Percentiles rank a stretch among this genome's conserved stretches.
Evolutionary conservation across 2,888 invertebrate species (phyloP).

Genomic region (Agrotis puta): DNA sequence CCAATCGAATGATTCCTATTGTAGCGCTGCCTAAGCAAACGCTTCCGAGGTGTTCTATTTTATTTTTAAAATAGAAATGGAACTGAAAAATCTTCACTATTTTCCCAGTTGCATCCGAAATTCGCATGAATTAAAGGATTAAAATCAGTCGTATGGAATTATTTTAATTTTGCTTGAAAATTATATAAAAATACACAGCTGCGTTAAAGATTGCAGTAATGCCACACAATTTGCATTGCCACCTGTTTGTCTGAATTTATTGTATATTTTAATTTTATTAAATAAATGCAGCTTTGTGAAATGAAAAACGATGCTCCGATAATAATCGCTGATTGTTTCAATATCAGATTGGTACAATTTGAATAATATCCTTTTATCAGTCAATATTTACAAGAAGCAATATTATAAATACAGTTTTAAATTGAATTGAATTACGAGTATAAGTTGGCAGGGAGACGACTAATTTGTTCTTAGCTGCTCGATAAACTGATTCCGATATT

Average conservation of each 20-base stretch:
- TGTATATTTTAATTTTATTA: conserved; percentile 25
- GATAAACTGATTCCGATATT: neutral
- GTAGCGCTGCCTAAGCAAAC: conserved; percentile 54
- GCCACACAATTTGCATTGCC: conserved; percentile 34
- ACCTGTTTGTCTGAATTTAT: conserved; percentile 48
- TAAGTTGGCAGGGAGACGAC: neutral
- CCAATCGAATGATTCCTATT: conserved; percentile 59
- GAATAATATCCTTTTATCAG: conserved; percentile 17
- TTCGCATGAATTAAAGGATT: conserved; percentile 24
- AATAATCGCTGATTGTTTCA: conserved; percentile 34
- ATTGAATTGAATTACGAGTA: neutral
- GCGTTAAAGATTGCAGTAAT: conserved; percentile 28
- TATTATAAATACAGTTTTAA: neutral
- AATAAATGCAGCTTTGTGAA: conserved; percentile 37
- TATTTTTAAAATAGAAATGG: conserved; percentile 41
- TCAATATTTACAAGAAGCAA: conserved; percentile 1
- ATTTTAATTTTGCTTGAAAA: conserved; percentile 31
- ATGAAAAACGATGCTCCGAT: conserved; percentile 14
- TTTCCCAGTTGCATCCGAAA: conserved; percentile 29
- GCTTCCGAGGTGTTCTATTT: conserved; percentile 36
- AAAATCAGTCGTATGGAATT: conserved; percentile 20
- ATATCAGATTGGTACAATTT: conserved; percentile 24
- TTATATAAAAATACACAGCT: conserved; percentile 34
- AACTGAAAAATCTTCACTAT: conserved; percentile 22
- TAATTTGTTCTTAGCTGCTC: conserved; percentile 4